A percentile compares a stretch with the other conserved stretches of the same genome.
These are phyloP conservation scores for Rhimphoctona megacephalus DNA, from an alignment of 2,888 invertebrate genomes.

Conservation along the genomic window DNA sequence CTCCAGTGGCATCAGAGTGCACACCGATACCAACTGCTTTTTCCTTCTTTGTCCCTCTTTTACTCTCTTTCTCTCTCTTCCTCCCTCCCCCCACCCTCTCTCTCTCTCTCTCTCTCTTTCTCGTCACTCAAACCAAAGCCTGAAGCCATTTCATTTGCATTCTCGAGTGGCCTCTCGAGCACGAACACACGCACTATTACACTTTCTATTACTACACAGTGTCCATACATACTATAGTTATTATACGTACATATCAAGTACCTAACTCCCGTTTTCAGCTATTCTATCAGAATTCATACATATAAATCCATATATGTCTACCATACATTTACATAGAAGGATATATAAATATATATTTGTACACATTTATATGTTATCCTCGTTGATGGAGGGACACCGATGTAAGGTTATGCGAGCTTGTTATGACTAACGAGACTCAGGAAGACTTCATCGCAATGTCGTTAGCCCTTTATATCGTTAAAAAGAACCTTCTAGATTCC, in stretches of 20 bases:
- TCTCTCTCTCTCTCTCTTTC: conserved; percentile 21
- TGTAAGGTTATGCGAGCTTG: conserved; percentile 26
- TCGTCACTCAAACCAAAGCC: conserved; percentile 45
- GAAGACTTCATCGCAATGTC: conserved; percentile 24
- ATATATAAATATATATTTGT: neutral
- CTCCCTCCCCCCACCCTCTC: neutral
- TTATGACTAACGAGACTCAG: conserved; percentile 42
- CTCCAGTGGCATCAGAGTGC: conserved; percentile 49
- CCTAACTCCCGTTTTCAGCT: conserved; percentile 37
- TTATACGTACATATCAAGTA: conserved; percentile 12
- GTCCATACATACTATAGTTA: conserved; percentile 38
- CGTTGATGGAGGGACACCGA: neutral
- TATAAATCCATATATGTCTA: conserved; percentile 41
- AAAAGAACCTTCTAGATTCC: conserved; percentile 1
- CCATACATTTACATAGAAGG: neutral
- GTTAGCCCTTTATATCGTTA: conserved; percentile 27
- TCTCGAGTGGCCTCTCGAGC: conserved; percentile 64
- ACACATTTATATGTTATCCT: neutral
- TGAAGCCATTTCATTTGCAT: conserved; percentile 65
- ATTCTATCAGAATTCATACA: conserved; percentile 55
- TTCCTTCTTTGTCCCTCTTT: neutral
- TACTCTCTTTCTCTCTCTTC: neutral
- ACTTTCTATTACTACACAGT: conserved; percentile 28
- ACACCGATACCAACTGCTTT: conserved; percentile 38
- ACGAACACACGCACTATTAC: conserved; percentile 57